phyloP scores from a whole-genome alignment of 1,140 invertebrate genomes.

The Drosophila funebris region DNA sequence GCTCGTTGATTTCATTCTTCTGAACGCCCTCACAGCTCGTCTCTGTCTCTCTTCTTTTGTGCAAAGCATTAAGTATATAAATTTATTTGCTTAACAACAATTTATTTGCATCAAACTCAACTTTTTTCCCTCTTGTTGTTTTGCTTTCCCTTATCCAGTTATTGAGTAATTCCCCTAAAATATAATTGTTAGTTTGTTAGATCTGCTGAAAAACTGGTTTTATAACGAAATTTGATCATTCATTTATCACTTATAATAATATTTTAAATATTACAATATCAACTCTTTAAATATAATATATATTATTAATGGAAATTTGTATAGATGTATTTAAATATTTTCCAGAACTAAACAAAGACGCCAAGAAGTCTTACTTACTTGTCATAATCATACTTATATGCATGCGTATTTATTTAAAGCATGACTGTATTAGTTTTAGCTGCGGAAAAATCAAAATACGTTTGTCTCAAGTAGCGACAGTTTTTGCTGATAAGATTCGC shows the following conservation, averaged over 20 bases:
- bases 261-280: no score
- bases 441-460: conserved; percentile 19
- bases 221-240: background rate
- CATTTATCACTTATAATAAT: background rate
- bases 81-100: conserved; percentile 46
- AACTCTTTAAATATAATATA: no score
- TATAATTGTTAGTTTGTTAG: background rate
- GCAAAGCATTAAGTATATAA: conserved; percentile 23
- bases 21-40: background rate
- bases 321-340: background rate
- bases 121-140: background rate
- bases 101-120: conserved; percentile 25
- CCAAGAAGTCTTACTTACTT: background rate
- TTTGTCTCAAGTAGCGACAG: background rate
- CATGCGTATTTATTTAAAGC: background rate
- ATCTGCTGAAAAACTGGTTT: background rate
- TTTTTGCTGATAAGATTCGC: conserved; percentile 28
- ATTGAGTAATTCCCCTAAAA: background rate
- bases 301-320: background rate
- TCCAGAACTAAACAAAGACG: conserved; percentile 11
- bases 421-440: conserved; percentile 15
- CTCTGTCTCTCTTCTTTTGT: conserved; percentile 9
- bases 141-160: conserved; percentile 12
- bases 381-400: background rate
- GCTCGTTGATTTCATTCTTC: background rate